Conservation (phyloP, 2,888 invertebrate genomes). For the Tachystola acroxantha region DNA sequence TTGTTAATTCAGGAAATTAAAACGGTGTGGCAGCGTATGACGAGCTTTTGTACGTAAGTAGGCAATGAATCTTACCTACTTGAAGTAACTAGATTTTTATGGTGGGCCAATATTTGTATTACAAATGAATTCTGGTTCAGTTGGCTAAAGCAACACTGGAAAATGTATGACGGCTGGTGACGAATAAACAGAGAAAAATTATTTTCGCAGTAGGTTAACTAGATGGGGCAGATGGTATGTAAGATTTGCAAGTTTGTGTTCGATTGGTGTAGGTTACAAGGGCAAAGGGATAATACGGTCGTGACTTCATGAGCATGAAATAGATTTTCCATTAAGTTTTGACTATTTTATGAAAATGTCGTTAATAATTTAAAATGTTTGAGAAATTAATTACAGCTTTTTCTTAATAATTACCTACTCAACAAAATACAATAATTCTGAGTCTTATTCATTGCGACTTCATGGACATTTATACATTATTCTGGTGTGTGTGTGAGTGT, state of each 20-base stretch:
- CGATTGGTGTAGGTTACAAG: slow-evolving; percentile 22
- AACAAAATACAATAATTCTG: no score
- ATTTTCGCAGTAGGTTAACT: slow-evolving; percentile 5
- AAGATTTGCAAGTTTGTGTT: slow-evolving; percentile 8
- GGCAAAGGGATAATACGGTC: slow-evolving; percentile 22
- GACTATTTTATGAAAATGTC: slow-evolving; percentile 42
- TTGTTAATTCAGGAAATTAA: slow-evolving; percentile 57
- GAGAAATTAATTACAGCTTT: no score
- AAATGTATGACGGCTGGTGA: slow-evolving; percentile 6
- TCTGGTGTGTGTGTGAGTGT: slow-evolving; percentile 16
- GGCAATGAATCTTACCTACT: slow-evolving; percentile 14
- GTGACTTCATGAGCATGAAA: slow-evolving; percentile 18
- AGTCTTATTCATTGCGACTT: no score
- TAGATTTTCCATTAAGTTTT: slow-evolving; percentile 22
- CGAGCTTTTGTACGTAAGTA: slow-evolving; percentile 53
- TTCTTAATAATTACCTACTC: no score
- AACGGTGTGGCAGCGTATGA: slow-evolving; percentile 73
- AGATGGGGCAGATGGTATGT: slow-evolving; percentile 6
- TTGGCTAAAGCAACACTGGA: slow-evolving; percentile 10
- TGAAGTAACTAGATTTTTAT: slow-evolving; percentile 7
- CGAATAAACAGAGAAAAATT: slow-evolving; percentile 7
- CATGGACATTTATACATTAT: no score
- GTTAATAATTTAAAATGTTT: no score
- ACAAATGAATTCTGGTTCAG: slow-evolving; percentile 1
- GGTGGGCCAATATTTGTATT: slow-evolving; percentile 9